Base-by-base conservation (phyloP, 2,797 vertebrate genomes). In the Rallus crepitans region DNA sequence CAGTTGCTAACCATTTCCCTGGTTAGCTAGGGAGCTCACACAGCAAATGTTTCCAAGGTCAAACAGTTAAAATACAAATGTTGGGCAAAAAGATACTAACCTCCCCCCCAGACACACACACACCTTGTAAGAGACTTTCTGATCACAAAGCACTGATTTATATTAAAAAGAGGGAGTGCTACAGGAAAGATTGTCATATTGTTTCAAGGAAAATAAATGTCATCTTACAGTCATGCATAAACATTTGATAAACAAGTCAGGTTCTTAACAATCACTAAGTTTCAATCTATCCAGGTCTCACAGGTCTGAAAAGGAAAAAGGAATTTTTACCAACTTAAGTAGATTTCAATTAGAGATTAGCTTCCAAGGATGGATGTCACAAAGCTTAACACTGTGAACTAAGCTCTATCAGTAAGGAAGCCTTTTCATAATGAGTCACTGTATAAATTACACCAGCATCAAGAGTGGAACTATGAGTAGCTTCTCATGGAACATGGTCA, bases 201-300 rank as follows among this genome's bases (percentile, higher is more conserved):
- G 30, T 68, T 83, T 77, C 63, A 91, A 81, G 42, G 40, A 91
- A 92, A 93, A 71, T 28, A 92, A 92, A 92, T 53, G 12, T n/a
- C 27, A 71, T 31, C n/a, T 64, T 82, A 33, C 3, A 82, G 69
- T 37, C 53, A 77, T 0, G 79, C 37, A 57, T 33, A 55, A 82
- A 95, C 76, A 65, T 17, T 3, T 48, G 33, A 90, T 17, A 11
- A 40, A 35, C 60, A 94, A 76, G 3, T 11, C 24, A 65, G 23
- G 39, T 85, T 89, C 42, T 81, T 61, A 55, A 65, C 94, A 86
- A 65, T 18, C 5, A 19, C 3, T 16, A 78, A 17, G 11, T 68
- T 86, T 82, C 65, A 77, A n/a, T 13, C 37, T 81, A 55, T 24
- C 12, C 16, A 37, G 16, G 20, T 68, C 39, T 73, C 1, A 0